Percentiles rank a stretch among this genome's conserved stretches.
These are phyloP conservation scores for Phrynosoma platyrhinos DNA, from an alignment of 2,113 vertebrate species.

Conservation along the genomic window DNA sequence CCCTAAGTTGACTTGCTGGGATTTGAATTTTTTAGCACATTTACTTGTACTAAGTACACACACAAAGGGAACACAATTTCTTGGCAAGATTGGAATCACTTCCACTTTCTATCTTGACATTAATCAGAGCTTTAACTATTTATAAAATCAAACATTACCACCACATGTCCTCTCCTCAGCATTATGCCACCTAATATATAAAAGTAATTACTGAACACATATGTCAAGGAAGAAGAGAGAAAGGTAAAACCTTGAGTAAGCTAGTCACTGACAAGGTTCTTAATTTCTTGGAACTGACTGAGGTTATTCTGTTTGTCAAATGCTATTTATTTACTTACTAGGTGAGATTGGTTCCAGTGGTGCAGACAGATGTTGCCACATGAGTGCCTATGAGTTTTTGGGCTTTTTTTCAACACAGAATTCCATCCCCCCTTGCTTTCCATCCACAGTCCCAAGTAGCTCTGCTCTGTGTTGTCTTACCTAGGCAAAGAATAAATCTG, in stretches of 20 bases:
- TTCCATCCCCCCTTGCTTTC: not conserved
- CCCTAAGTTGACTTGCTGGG: not conserved
- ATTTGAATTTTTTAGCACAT: slow-evolving; percentile 28
- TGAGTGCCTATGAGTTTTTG: not conserved
- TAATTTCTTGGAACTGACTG: not conserved
- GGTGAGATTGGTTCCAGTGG: not conserved
- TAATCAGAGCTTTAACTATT: slow-evolving; percentile 1
- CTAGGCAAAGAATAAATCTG: slow-evolving; percentile 21
- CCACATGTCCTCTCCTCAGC: not conserved
- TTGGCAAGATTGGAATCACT: not conserved
- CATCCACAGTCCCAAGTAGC: not conserved
- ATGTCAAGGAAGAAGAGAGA: not conserved
- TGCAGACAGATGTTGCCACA: not conserved
- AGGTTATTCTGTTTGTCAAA: not conserved
- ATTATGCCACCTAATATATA: not conserved
- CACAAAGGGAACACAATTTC: not conserved
- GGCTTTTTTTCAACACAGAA: not conserved
- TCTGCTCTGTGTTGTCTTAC: not conserved
- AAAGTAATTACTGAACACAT: not conserved
- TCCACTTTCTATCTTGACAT: not conserved
- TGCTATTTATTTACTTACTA: not conserved
- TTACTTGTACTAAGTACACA: accelerated
- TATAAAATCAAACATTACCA: not conserved
- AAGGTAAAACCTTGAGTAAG: not conserved
- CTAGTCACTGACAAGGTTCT: not conserved